A percentile compares a stretch with the other conserved stretches of the same genome.
Conservation (phyloP, 2,797 vertebrate genomes). For the Eulemur mongoz region DNA sequence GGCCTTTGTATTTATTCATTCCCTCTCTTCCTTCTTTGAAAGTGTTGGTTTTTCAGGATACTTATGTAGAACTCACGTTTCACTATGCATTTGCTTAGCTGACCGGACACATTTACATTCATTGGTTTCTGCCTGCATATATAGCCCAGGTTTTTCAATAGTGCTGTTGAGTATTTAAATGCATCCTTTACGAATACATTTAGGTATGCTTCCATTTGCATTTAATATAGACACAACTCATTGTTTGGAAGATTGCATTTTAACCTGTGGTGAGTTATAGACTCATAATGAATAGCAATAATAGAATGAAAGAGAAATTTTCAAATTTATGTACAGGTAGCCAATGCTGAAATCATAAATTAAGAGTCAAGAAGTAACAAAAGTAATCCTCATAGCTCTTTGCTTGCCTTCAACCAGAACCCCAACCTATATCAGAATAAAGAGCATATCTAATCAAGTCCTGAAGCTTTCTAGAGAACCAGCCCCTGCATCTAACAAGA, state of each 20-base stretch:
- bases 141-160: background rate
- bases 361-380: background rate
- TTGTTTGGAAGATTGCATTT: conserved; percentile 18
- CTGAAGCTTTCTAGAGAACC: conserved; percentile 28
- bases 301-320: conserved; percentile 14
- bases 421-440: background rate
- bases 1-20: background rate
- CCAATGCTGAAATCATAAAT: background rate
- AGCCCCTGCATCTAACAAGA: conserved; percentile 47
- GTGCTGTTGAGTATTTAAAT: conserved; percentile 23
- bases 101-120: background rate
- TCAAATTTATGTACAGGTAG: background rate
- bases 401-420: background rate
- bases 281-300: background rate
- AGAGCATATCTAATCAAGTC: background rate
- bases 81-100: background rate
- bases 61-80: background rate
- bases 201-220: conserved; percentile 22
- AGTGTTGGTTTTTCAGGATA: background rate
- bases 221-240: conserved; percentile 41
- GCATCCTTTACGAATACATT: conserved; percentile 38
- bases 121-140: background rate
- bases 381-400: background rate
- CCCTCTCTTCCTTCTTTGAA: background rate
- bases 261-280: background rate